A percentile compares a stretch with the other conserved stretches of the same genome.
Evolutionary conservation across 2,113 vertebrate genomes (phyloP).

Genomic region (Brachyhypopomus occidentalis): DNA sequence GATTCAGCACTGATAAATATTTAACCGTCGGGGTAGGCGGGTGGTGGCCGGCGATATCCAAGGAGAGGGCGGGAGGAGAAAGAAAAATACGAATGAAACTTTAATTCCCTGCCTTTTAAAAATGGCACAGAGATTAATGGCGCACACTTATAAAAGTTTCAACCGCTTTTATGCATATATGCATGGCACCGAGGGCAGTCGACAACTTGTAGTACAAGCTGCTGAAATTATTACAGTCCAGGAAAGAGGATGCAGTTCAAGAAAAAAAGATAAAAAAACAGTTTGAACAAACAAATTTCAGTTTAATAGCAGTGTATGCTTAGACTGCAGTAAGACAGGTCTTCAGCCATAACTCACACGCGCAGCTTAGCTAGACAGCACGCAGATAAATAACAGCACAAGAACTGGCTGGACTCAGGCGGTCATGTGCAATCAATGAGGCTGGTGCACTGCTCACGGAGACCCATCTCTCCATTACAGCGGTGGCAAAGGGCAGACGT

Average conservation of each 20-base stretch:
- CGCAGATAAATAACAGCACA: conserved; percentile 33
- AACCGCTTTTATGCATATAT: conserved; percentile 68
- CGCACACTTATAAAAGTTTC: conserved; percentile 68
- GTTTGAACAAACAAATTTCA: conserved; percentile 28
- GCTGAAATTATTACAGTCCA: conserved; percentile 48
- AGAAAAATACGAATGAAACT: conserved; percentile 68
- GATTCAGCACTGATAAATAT: conserved; percentile 73
- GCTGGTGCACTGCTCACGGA: conserved; percentile 21
- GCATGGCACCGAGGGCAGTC: conserved; percentile 55
- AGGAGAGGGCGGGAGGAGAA: conserved; percentile 21
- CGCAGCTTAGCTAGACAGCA: conserved; percentile 7
- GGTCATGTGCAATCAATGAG: conserved; percentile 47
- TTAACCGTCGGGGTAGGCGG: conserved; percentile 61
- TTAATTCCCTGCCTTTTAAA: conserved; percentile 72
- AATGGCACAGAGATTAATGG: conserved; percentile 70
- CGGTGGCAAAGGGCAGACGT: conserved; percentile 50
- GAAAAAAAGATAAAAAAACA: background rate
- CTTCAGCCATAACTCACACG: conserved; percentile 18
- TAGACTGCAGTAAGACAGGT: background rate
- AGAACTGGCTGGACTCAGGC: conserved; percentile 32
- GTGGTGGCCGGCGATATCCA: conserved; percentile 38
- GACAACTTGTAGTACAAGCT: conserved; percentile 50
- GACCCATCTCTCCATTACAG: conserved; percentile 38
- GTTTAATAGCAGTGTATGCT: background rate
- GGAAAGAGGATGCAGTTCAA: conserved; percentile 28